Evolutionary conservation across 1,140 invertebrate genomes (phyloP).

Genomic region (Neocloeon triangulifer): DNA sequence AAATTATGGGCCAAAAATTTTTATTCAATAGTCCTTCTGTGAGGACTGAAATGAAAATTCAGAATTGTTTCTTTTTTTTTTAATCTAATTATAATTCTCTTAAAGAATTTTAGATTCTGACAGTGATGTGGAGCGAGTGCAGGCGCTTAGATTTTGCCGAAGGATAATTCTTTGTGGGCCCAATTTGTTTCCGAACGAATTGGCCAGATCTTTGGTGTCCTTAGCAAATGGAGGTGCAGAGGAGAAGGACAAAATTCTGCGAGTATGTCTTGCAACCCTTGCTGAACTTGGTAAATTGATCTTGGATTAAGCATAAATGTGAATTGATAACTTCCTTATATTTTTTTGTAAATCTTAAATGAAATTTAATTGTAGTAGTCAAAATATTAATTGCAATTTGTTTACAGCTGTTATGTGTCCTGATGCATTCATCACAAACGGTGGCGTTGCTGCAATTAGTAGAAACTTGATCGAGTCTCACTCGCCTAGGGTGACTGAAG

Average conservation of each 20-base stretch:
- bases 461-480: conserved; percentile 60
- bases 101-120: too few species aligned
- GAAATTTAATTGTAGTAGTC: conserved; percentile 6
- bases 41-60: too few species aligned
- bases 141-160: conserved; percentile 63
- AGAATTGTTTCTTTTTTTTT: conserved; percentile 16
- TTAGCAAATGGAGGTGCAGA: conserved; percentile 49
- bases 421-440: conserved; percentile 51
- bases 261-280: conserved; percentile 60
- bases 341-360: conserved; percentile 7
- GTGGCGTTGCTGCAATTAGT: conserved; percentile 60
- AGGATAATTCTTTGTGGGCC: conserved; percentile 42
- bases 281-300: conserved; percentile 45
- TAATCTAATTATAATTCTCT: conserved; percentile 56
- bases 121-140: conserved; percentile 77
- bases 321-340: conserved; percentile 3
- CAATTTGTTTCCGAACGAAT: conserved; percentile 31
- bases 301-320: conserved; percentile 6
- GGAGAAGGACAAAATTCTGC: conserved; percentile 53
- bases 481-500: conserved; percentile 42
- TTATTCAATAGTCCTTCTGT: too few species aligned
- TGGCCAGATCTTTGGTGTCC: conserved; percentile 51
- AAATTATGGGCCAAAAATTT: too few species aligned
- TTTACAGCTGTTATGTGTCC: conserved; percentile 58
- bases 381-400: conserved; percentile 1